These are phyloP conservation scores for Oncorhynchus mykiss DNA, from an alignment of 2,113 vertebrate species.

Conservation along the genomic window DNA sequence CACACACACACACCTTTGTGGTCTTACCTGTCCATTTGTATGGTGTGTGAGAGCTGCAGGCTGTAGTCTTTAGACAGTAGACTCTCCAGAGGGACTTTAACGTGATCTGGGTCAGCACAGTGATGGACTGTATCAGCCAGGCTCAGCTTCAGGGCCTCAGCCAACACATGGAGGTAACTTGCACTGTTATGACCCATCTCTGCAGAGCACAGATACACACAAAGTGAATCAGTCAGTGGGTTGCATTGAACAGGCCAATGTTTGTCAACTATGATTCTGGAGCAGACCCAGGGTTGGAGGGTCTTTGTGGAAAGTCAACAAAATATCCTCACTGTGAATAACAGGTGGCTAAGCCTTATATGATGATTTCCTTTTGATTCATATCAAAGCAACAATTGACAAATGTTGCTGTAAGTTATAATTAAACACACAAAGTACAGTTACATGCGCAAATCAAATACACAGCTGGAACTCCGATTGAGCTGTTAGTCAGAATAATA, in stretches of 20 bases:
- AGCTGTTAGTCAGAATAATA: too few relatives aligned
- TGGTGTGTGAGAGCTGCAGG: conserved; percentile 39
- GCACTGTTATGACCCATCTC: conserved; percentile 59
- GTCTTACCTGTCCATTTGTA: conserved; percentile 58
- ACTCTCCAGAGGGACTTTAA: conserved; percentile 30
- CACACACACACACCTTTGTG: background rate
- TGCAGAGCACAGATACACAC: conserved; percentile 21
- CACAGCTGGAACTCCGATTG: too few relatives aligned
- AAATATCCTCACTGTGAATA: too few relatives aligned
- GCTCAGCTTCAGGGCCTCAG: conserved; percentile 58
- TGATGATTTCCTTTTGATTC: background rate
- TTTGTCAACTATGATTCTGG: too few relatives aligned
- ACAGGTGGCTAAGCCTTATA: too few relatives aligned
- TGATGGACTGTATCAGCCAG: conserved; percentile 44
- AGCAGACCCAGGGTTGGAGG: too few relatives aligned
- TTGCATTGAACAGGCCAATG: background rate
- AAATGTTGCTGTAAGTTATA: background rate
- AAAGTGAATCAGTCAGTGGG: background rate
- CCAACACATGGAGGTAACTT: conserved; percentile 62
- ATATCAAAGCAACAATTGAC: background rate
- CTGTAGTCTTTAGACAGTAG: conserved; percentile 27
- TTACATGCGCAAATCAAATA: conserved; percentile 31
- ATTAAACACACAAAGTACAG: background rate
- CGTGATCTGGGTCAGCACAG: conserved; percentile 61
- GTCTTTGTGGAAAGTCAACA: too few relatives aligned